Evolutionary conservation across 2,113 vertebrate species (phyloP).

Genomic region (Hippocampus comes): DNA sequence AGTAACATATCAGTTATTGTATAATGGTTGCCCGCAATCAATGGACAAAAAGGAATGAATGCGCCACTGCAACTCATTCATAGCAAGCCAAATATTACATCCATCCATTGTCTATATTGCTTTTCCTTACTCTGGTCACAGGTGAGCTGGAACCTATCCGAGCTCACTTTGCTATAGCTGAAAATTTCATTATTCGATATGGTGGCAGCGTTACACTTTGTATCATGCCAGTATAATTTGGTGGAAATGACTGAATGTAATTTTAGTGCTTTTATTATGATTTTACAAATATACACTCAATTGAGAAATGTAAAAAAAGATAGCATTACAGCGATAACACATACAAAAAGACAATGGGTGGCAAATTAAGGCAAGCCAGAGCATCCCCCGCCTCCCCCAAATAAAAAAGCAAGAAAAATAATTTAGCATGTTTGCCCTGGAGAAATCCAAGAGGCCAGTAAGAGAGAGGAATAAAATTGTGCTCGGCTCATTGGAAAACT

Average conservation of each 20-base stretch:
- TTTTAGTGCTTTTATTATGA: background rate
- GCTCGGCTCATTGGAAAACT: conserved; percentile 54
- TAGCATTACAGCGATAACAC: background rate
- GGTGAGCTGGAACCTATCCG: background rate
- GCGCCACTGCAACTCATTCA: too few relatives aligned
- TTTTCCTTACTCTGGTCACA: background rate
- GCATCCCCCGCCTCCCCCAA: too few relatives aligned
- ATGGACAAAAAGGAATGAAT: background rate
- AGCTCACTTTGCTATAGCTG: background rate
- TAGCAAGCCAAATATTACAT: background rate
- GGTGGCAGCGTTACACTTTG: background rate
- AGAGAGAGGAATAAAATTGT: conserved; percentile 16
- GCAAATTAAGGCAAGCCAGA: conserved; percentile 9
- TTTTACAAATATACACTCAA: background rate
- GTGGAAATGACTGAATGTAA: background rate
- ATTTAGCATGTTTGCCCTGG: background rate
- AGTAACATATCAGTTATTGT: background rate
- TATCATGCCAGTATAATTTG: background rate
- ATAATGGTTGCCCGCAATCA: background rate
- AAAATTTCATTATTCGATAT: background rate
- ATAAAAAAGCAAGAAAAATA: background rate
- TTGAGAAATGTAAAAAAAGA: conserved; percentile 8
- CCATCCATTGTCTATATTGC: background rate
- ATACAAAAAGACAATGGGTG: conserved; percentile 7
- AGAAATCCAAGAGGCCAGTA: conserved; percentile 11